A percentile compares a stretch with the other conserved stretches of the same genome.
These are phyloP conservation scores for Abrostola tripartita DNA, from an alignment of 2,888 invertebrate genomes.

Conservation along the genomic window DNA sequence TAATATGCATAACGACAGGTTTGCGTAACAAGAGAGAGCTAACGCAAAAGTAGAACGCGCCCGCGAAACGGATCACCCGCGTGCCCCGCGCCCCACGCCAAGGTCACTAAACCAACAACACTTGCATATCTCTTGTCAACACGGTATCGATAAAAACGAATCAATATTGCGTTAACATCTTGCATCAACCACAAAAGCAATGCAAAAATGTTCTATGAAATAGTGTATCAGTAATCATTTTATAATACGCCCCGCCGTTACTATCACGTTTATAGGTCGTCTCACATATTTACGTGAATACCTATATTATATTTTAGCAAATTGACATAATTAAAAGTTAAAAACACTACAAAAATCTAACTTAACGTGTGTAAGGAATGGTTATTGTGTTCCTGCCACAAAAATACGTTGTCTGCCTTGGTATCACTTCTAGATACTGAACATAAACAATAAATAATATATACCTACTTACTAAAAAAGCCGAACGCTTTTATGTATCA, in stretches of 20 bases:
- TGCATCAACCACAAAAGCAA: slow-evolving; percentile 40
- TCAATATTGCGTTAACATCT: slow-evolving; percentile 54
- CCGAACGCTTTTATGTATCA: too few species aligned
- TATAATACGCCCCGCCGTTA: slow-evolving; percentile 17
- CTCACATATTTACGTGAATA: slow-evolving; percentile 7
- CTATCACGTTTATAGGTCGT: slow-evolving; percentile 14
- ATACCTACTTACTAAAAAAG: too few species aligned
- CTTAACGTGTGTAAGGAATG: neutral
- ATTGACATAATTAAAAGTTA: neutral
- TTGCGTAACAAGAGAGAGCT: slow-evolving; percentile 88
- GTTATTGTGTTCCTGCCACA: neutral
- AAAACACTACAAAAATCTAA: slow-evolving; percentile 4
- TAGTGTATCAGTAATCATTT: slow-evolving; percentile 9
- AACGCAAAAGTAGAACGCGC: slow-evolving; percentile 83
- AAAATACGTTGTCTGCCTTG: neutral
- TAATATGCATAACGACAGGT: slow-evolving; percentile 86
- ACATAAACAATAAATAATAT: too few species aligned
- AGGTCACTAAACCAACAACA: slow-evolving; percentile 69
- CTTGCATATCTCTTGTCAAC: slow-evolving; percentile 54
- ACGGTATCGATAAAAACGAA: slow-evolving; percentile 45
- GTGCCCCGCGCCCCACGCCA: slow-evolving; percentile 73
- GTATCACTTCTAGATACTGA: too few species aligned
- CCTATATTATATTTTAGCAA: too few species aligned
- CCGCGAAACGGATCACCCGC: slow-evolving; percentile 80
- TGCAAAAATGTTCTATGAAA: slow-evolving; percentile 24